Conservation (phyloP, 2,888 invertebrate species). For the Timema cristinae region DNA sequence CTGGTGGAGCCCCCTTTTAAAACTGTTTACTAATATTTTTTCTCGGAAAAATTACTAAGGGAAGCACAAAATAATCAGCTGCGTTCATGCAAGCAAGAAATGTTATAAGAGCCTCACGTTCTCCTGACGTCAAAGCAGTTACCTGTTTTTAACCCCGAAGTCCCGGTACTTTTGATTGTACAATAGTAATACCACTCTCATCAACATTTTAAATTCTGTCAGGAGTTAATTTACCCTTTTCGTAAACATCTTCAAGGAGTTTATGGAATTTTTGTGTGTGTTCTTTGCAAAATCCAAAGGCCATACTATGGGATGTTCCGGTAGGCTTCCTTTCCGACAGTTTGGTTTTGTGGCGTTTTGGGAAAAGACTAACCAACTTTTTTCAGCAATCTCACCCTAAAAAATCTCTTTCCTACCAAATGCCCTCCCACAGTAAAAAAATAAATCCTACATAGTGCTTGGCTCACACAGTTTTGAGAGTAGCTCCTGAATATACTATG, state of each 20-base stretch:
- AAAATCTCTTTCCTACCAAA: too few relatives aligned
- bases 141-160: conserved; percentile 22
- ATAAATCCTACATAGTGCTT: too few relatives aligned
- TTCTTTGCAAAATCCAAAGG: conserved; percentile 23
- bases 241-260: conserved; percentile 21
- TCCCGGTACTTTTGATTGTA: conserved; percentile 23
- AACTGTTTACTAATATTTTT: conserved; percentile 18
- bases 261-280: conserved; percentile 23
- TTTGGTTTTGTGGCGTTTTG: conserved; percentile 24
- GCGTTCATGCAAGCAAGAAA: conserved; percentile 24
- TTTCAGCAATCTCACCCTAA: conserved; percentile 21
- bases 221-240: conserved; percentile 25
- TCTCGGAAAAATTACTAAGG: conserved; percentile 17
- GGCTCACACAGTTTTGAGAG: too few relatives aligned
- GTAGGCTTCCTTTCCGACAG: conserved; percentile 18
- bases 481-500: too few relatives aligned
- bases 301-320: conserved; percentile 19
- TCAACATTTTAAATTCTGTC: conserved; percentile 26
- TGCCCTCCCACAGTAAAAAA: too few relatives aligned
- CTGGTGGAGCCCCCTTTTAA: conserved; percentile 15
- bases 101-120: conserved; percentile 22
- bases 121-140: conserved; percentile 24
- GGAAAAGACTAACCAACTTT: conserved; percentile 19
- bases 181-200: conserved; percentile 22
- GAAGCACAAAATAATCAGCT: conserved; percentile 21